phyloP scores from a whole-genome alignment of 2,113 vertebrate species.

The Pipra filicauda region DNA sequence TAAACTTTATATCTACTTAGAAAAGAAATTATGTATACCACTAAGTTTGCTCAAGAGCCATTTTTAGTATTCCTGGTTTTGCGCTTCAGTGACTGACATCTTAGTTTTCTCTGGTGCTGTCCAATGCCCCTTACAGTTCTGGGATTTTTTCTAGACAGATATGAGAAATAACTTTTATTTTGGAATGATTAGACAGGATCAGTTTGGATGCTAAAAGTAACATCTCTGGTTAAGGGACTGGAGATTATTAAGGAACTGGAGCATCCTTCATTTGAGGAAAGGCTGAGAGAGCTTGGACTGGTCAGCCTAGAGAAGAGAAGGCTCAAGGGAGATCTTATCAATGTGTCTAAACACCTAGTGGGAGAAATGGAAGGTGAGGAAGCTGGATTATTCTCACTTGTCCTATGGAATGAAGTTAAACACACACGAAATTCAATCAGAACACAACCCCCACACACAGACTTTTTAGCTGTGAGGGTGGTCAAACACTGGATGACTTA shows the following conservation, averaged over 20 bases:
- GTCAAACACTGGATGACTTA: neutral
- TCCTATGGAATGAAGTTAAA: neutral
- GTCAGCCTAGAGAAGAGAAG: neutral
- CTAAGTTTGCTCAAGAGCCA: neutral
- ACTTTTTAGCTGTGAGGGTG: neutral
- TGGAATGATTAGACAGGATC: neutral
- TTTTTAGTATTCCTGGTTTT: neutral
- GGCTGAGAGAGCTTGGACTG: neutral
- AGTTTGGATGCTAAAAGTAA: neutral
- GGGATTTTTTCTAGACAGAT: neutral
- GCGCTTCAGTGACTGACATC: neutral
- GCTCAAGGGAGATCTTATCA: neutral
- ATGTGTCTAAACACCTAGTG: neutral
- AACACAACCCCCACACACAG: accelerated
- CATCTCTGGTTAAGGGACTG: neutral
- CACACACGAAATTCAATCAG: neutral
- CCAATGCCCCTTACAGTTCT: neutral
- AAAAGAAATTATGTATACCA: neutral
- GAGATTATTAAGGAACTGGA: neutral
- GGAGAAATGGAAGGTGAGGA: neutral
- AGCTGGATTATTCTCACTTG: neutral
- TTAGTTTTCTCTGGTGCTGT: neutral
- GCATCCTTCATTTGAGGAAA: neutral
- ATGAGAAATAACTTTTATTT: neutral
- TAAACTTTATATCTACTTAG: neutral